Evolutionary conservation across 2,888 invertebrate species (phyloP).

Genomic region (Margaritifera margaritifera): DNA sequence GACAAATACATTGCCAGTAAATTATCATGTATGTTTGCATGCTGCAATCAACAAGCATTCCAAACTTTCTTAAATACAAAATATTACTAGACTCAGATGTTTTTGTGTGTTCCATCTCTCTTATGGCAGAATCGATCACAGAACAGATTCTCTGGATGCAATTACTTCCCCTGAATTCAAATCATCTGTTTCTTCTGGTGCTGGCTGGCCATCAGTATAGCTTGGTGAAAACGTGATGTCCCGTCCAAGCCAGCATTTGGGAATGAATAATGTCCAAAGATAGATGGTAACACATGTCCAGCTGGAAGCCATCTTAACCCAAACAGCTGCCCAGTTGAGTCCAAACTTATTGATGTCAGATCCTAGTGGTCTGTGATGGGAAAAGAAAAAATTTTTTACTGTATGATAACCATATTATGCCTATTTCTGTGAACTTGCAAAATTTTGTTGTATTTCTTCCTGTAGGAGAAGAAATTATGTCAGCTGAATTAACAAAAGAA

Average conservation of each 20-base stretch:
- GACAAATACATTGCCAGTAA: no score
- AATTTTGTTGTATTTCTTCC: no score
- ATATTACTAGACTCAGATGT: no score
- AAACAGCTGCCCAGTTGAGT: conserved; percentile 74
- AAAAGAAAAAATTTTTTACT: background rate
- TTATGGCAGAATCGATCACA: no score
- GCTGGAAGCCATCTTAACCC: conserved; percentile 74
- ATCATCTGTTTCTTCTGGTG: conserved; percentile 24
- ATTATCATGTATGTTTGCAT: no score
- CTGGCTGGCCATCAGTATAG: conserved; percentile 6
- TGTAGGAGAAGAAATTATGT: no score
- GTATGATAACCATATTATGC: no score
- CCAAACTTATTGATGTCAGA: conserved; percentile 72
- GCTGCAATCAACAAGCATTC: no score
- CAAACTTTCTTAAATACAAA: no score
- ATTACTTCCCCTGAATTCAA: conserved; percentile 27
- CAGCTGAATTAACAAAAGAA: no score
- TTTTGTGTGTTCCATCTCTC: no score
- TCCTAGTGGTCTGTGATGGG: conserved; percentile 68
- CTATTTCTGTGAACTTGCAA: no score
- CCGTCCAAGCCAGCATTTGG: conserved; percentile 64
- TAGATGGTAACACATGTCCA: conserved; percentile 74
- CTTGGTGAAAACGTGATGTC: conserved; percentile 42
- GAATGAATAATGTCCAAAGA: conserved; percentile 69
- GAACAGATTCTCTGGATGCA: conserved; percentile 31